Evolutionary conservation across 2,888 invertebrate genomes (phyloP).

Genomic region (Chesias legatella): DNA sequence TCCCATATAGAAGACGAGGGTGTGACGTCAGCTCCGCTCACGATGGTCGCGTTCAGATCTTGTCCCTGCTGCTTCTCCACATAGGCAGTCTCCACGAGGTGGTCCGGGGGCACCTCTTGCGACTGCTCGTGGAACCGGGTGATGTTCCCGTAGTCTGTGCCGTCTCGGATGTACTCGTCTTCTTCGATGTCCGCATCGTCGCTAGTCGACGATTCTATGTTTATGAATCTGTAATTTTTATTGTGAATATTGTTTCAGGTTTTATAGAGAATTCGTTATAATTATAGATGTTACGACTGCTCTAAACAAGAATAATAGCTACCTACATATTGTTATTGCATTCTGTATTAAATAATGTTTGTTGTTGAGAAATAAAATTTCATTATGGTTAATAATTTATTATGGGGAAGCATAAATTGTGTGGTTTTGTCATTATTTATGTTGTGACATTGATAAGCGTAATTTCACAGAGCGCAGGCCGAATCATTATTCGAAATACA

Average conservation of each 20-base stretch:
- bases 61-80: slow-evolving; percentile 54
- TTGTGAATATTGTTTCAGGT: neutral
- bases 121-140: slow-evolving; percentile 53
- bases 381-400: no score
- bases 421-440: no score
- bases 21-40: slow-evolving; percentile 52
- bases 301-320: no score
- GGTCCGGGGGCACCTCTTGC: slow-evolving; percentile 36
- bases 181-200: slow-evolving; percentile 81
- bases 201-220: slow-evolving; percentile 85
- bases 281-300: no score
- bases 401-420: no score
- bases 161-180: slow-evolving; percentile 69
- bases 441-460: no score
- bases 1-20: slow-evolving; percentile 65
- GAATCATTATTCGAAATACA: no score
- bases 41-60: slow-evolving; percentile 68
- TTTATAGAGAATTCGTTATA: neutral
- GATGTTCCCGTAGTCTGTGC: slow-evolving; percentile 71
- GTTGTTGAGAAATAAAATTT: no score
- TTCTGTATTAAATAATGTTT: no score
- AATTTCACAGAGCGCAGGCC: no score
- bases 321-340: no score
- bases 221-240: slow-evolving; percentile 76
- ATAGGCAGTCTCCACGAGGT: slow-evolving; percentile 53